phyloP scores from a whole-genome alignment of 2,888 invertebrate species.

The Lasioglossum leucozonium region DNA sequence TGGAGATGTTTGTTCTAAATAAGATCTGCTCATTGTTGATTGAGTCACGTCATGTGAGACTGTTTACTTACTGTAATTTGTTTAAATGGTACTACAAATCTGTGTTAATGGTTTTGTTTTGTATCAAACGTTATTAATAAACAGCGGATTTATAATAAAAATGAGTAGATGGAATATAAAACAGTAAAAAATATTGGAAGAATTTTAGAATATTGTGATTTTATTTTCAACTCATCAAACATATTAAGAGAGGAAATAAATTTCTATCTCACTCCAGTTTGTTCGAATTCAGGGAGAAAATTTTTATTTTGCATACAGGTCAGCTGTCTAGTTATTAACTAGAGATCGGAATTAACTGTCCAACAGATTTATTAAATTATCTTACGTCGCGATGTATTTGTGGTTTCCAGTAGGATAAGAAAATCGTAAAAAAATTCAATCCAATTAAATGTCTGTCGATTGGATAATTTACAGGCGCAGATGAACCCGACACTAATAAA shows the following conservation, averaged over 20 bases:
- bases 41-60: not conserved
- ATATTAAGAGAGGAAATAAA: no score
- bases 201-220: no score
- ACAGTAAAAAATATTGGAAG: no score
- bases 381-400: not conserved
- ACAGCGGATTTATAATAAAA: no score
- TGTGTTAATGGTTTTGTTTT: not conserved
- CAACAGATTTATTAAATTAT: no score
- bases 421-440: not conserved
- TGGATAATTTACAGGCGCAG: slow-evolving; percentile 84
- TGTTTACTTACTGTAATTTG: not conserved
- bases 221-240: no score
- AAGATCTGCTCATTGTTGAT: no score
- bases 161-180: no score
- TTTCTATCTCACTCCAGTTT: no score
- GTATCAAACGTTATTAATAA: not conserved
- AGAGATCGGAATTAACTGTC: not conserved
- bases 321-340: no score
- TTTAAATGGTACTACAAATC: not conserved
- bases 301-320: no score
- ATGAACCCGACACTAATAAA: slow-evolving; percentile 86
- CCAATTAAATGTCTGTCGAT: not conserved
- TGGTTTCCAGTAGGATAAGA: not conserved
- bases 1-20: not conserved
- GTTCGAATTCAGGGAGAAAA: no score